Evolutionary conservation across 2,113 vertebrate genomes (phyloP).

Genomic region (Clarias macrocephalus): DNA sequence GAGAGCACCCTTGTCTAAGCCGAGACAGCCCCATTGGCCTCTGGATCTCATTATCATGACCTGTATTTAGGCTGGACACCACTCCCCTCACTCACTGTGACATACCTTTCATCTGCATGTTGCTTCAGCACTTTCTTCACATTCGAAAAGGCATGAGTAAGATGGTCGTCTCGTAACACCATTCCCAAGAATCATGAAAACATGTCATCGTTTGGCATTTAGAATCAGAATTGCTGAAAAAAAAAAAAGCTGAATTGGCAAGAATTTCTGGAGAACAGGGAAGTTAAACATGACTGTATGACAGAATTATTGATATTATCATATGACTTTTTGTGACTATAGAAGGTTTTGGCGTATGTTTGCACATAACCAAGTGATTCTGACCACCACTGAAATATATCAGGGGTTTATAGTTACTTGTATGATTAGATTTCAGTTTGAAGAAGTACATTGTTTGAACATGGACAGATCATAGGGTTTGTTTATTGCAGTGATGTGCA

Average conservation of each 20-base stretch:
- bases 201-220: neutral
- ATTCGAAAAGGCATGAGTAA: neutral
- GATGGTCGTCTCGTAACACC: neutral
- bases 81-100: neutral
- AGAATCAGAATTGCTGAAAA: neutral
- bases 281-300: neutral
- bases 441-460: slow-evolving; percentile 2
- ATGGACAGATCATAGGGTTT: neutral
- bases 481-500: neutral
- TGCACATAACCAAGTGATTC: neutral
- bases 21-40: neutral
- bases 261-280: neutral
- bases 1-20: neutral
- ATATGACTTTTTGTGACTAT: neutral
- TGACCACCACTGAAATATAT: neutral
- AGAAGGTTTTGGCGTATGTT: neutral
- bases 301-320: neutral
- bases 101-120: neutral
- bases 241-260: neutral
- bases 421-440: neutral
- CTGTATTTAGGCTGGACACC: neutral
- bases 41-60: neutral
- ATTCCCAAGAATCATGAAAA: neutral
- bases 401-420: neutral
- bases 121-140: neutral